Percentiles rank a stretch among this genome's conserved stretches.
phyloP scores from a whole-genome alignment of 1,140 invertebrate genomes.

The Tetramorium parvispinum region DNA sequence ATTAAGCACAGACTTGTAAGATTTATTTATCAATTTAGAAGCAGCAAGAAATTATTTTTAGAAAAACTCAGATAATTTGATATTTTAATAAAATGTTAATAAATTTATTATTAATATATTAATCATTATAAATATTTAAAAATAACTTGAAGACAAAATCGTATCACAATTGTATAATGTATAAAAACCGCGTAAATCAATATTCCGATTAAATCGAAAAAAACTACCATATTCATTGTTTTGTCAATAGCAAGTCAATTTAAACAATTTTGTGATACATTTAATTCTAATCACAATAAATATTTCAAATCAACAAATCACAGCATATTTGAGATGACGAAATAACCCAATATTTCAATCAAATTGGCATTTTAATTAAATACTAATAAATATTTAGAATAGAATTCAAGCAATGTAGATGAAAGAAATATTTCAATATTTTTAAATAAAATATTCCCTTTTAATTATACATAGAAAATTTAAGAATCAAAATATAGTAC shows the following conservation, averaged over 20 bases:
- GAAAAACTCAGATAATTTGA: neutral
- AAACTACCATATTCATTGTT: neutral
- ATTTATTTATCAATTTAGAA: neutral
- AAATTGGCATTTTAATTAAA: conserved; percentile 1
- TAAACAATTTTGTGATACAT: neutral
- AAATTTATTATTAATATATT: neutral
- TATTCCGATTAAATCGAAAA: neutral
- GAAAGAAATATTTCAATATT: neutral
- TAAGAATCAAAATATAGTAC: neutral
- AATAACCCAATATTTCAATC: neutral
- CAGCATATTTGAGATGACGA: neutral
- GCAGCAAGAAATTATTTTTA: neutral
- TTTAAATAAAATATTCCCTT: neutral
- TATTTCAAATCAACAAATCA: neutral
- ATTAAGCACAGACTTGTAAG: neutral
- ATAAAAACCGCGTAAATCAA: neutral
- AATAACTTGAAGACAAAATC: neutral
- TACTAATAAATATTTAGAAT: conserved; percentile 13
- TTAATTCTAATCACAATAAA: neutral
- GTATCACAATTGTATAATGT: neutral
- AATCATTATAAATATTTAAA: conserved; percentile 19
- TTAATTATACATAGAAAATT: neutral
- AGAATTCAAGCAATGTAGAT: neutral
- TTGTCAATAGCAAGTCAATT: neutral
- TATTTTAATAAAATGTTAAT: conserved; percentile 8